Evolutionary conservation across 2,888 invertebrate genomes (phyloP).

Genomic region (Apodemia hepburni): DNA sequence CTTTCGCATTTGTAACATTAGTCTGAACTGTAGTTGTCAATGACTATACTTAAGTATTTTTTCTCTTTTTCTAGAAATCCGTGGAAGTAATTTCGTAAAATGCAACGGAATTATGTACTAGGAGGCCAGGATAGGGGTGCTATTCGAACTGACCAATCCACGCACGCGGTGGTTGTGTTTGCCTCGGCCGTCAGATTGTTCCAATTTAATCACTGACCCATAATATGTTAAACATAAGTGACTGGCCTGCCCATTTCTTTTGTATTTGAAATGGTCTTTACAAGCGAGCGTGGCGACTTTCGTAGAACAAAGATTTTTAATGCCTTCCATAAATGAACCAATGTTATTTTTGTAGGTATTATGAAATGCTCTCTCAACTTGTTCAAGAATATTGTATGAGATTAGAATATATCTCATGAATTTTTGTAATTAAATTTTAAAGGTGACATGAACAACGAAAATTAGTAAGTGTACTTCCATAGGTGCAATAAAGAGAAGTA

Average conservation of each 20-base stretch:
- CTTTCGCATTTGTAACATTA: too few relatives aligned
- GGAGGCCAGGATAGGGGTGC: too few relatives aligned
- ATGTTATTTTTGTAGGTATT: neutral
- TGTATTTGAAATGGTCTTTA: neutral
- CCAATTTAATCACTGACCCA: too few relatives aligned
- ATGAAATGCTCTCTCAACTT: too few relatives aligned
- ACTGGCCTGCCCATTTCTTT: neutral
- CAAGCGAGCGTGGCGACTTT: neutral
- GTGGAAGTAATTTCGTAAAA: too few relatives aligned
- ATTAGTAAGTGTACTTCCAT: conserved; percentile 73
- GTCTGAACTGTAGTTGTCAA: neutral
- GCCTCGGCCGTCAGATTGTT: too few relatives aligned
- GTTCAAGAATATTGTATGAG: conserved; percentile 11
- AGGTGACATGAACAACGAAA: conserved; percentile 54
- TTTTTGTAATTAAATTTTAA: conserved; percentile 29
- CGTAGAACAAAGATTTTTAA: neutral
- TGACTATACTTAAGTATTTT: too few relatives aligned
- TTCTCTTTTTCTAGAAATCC: too few relatives aligned
- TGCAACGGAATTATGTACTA: too few relatives aligned
- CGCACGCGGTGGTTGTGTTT: too few relatives aligned
- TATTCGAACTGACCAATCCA: too few relatives aligned
- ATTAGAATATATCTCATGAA: conserved; percentile 22
- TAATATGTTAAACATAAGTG: too few relatives aligned
- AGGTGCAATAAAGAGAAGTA: conserved; percentile 75
- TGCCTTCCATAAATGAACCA: conserved; percentile 4